Evolutionary conservation across 1,140 invertebrate species (phyloP), one percentile per base, ranked within the genome.

Genomic region (Pseudomyrmex flavicornis): DNA sequence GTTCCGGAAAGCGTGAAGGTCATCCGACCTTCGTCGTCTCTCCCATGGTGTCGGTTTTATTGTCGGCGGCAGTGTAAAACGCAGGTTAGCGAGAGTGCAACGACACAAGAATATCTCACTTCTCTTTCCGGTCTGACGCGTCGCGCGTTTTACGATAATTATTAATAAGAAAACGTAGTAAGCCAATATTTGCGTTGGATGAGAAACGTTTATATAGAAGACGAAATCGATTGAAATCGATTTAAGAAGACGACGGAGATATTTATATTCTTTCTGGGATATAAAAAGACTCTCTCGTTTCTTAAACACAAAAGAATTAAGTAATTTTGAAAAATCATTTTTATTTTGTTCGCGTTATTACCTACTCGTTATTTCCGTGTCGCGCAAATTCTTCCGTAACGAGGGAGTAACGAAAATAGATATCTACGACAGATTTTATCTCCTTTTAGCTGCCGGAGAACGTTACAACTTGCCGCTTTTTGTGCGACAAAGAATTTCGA

Each of bases 1-100:
- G 82, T 68, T 85, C 26, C 54, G 35, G 9, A 58, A 52, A 46
- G 44, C 52, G 50, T 72, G 76, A 85, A 82, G 70, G 69, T 69
- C 54, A 17, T 46, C 50, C 9, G 20, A 82, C 22, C 26, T 58
- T 50, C 26, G 26, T 8, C 46, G 59, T 20, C 44, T 17, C 0
- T 17, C 5, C 35, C 5, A 52, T 61, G 58, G 15, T 80, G 69
- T 85, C 17, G 54, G 44, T 69, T 66, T 61, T 50, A 68, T 69
- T 61, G n/a, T 0, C 35, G 35, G 20, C 15, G 7, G 20, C 13
- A 17, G 15, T 44, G 15, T 58, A 44, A 35, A 59, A 69, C 56
- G 2, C 7, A 59, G 56, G 15, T 7, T 7, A 15, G 5, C 4
- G 5, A 35, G 35, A 35, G 35, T 35, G 35, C 35, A 52, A 52